A percentile compares a stretch with the other conserved stretches of the same genome.
These are phyloP conservation scores for Microcebus jonahi DNA, from an alignment of 2,113 vertebrate genomes.

Conservation along the genomic window DNA sequence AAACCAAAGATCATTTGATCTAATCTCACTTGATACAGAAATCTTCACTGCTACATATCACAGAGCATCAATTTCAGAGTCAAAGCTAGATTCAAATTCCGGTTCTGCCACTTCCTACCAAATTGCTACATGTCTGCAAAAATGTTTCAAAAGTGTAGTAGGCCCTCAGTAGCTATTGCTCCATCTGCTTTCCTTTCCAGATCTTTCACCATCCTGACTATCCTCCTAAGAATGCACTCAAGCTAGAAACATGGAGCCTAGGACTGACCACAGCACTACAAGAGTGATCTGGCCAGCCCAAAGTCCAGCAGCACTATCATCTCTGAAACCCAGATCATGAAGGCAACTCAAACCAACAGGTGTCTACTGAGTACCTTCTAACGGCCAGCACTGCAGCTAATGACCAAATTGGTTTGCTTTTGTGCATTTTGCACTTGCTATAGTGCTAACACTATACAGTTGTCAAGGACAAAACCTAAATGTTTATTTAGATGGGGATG, in stretches of 20 bases:
- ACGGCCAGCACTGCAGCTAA: not conserved
- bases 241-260: not conserved
- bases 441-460: not conserved
- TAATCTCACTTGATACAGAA: not conserved
- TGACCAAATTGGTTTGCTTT: not conserved
- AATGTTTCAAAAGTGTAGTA: not conserved
- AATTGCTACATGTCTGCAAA: not conserved
- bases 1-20: not conserved
- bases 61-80: not conserved
- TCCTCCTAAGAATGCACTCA: not conserved
- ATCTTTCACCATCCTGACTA: not conserved
- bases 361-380: not conserved
- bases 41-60: not conserved
- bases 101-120: not conserved
- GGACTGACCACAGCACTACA: not conserved
- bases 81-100: constrained; percentile 1
- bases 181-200: not conserved
- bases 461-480: constrained; percentile 37
- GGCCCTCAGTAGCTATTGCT: not conserved
- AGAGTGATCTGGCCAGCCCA: not conserved
- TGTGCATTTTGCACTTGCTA: not conserved
- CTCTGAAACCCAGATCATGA: not conserved
- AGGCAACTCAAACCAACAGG: not conserved
- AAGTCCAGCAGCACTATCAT: not conserved
- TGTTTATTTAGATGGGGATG: constrained; percentile 40